A percentile compares a stretch with the other conserved stretches of the same genome.
phyloP scores from a whole-genome alignment of 1,140 invertebrate genomes.

The Sitophilus oryzae region DNA sequence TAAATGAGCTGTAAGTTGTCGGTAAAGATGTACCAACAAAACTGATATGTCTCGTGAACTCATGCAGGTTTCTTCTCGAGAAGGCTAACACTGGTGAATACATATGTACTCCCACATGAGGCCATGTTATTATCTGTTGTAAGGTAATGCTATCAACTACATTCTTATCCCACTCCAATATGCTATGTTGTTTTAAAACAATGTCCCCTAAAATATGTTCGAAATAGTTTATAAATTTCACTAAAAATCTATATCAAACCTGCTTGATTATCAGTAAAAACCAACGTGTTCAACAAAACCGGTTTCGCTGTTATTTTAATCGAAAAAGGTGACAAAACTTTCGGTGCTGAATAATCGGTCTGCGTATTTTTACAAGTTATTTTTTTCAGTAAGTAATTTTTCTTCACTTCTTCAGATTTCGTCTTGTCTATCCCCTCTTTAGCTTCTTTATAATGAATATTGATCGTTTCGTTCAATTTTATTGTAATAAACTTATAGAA shows the following conservation, averaged over 20 bases:
- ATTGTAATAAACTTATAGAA: constrained; percentile 25
- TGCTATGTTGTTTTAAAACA: constrained; percentile 20
- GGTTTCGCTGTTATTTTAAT: constrained; percentile 19
- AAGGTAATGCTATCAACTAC: constrained; percentile 11
- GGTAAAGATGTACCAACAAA: constrained; percentile 12
- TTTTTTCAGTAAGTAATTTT: constrained; percentile 10
- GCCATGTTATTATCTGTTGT: constrained; percentile 24
- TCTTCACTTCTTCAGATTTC: neutral
- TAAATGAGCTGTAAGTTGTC: constrained; percentile 3
- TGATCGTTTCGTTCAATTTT: constrained; percentile 21
- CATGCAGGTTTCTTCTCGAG: constrained; percentile 20
- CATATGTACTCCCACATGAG: constrained; percentile 25
- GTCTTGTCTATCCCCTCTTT: neutral
- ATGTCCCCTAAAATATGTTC: constrained; percentile 21
- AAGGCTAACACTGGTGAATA: constrained; percentile 22
- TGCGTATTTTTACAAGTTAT: constrained; percentile 18
- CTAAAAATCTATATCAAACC: constrained; percentile 13
- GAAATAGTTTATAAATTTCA: neutral
- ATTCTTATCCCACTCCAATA: constrained; percentile 14
- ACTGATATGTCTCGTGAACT: constrained; percentile 22
- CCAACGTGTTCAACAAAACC: constrained; percentile 17
- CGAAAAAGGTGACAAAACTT: constrained; percentile 17
- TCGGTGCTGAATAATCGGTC: constrained; percentile 17
- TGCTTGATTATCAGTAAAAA: constrained; percentile 20
- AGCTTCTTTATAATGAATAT: constrained; percentile 5